These are phyloP conservation scores for Podocnemis expansa DNA, from an alignment of 2,113 vertebrate species.

Conservation along the genomic window DNA sequence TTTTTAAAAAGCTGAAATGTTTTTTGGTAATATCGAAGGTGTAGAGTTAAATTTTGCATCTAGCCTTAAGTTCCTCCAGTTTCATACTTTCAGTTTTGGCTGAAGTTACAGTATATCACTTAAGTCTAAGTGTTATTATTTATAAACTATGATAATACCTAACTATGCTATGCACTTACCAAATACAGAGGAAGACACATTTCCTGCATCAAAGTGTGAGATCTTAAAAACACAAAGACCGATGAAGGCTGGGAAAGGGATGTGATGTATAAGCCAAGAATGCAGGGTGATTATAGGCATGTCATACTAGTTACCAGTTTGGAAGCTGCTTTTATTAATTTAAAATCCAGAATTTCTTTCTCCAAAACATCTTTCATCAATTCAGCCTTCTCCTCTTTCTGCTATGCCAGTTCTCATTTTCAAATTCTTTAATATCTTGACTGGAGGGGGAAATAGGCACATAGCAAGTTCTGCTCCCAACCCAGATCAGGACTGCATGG, in stretches of 20 bases:
- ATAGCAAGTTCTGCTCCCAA: not conserved
- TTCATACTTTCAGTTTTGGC: not conserved
- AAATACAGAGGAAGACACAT: not conserved
- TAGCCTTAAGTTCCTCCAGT: not conserved
- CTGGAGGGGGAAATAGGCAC: not conserved
- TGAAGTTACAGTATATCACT: not conserved
- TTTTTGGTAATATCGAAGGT: not conserved
- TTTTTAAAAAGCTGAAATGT: not conserved
- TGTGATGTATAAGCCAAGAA: not conserved
- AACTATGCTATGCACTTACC: not conserved
- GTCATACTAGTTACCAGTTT: not conserved
- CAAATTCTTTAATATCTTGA: not conserved
- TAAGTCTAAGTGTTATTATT: not conserved
- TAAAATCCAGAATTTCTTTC: not conserved
- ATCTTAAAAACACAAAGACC: not conserved
- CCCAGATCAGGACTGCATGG: not conserved
- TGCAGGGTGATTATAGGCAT: not conserved
- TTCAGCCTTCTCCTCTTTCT: not conserved
- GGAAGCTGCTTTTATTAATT: not conserved
- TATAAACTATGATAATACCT: not conserved
- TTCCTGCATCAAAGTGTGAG: not conserved
- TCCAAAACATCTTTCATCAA: not conserved
- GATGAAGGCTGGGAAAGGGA: not conserved
- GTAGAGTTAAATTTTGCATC: not conserved
- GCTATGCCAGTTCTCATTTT: rapidly evolving